A percentile compares a stretch with the other conserved stretches of the same genome.
Conservation (phyloP, 2,888 invertebrate genomes). For the Helleia helle region DNA sequence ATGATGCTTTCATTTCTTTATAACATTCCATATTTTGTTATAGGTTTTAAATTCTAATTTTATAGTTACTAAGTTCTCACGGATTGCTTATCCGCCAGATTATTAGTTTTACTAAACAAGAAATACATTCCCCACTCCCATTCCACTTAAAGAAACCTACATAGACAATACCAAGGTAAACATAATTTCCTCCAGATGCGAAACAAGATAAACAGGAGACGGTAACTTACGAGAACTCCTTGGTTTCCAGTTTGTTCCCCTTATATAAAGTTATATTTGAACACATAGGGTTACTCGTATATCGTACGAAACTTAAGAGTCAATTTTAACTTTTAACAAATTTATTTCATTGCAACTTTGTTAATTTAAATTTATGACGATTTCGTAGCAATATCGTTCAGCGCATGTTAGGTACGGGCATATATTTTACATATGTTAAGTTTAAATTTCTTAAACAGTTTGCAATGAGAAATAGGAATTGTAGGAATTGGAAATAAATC, state of each 20-base stretch:
- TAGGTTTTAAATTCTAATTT: too few species aligned
- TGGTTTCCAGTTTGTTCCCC: slow-evolving; percentile 15
- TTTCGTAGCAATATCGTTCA: slow-evolving; percentile 9
- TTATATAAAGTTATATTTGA: slow-evolving; percentile 15
- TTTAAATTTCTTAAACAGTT: too few species aligned
- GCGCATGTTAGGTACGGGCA: not conserved
- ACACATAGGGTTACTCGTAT: slow-evolving; percentile 11
- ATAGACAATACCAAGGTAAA: slow-evolving; percentile 8
- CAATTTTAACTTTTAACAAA: slow-evolving; percentile 11
- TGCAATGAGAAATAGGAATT: too few species aligned
- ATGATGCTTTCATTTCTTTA: too few species aligned
- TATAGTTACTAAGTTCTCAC: too few species aligned
- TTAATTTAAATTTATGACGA: slow-evolving; percentile 10
- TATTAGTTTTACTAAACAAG: too few species aligned
- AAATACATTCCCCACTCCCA: too few species aligned
- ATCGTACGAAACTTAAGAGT: slow-evolving; percentile 13
- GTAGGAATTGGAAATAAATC: too few species aligned
- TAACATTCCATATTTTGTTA: too few species aligned
- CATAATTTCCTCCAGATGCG: slow-evolving; percentile 16
- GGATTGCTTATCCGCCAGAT: too few species aligned
- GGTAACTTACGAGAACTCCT: slow-evolving; percentile 15
- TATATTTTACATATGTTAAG: not conserved
- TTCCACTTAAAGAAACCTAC: too few species aligned
- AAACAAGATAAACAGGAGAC: slow-evolving; percentile 17
- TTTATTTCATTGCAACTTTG: slow-evolving; percentile 9